Evolutionary conservation across 2,888 invertebrate genomes (phyloP), one percentile per base, ranked within the genome.

Genomic region (Myathropa florea): DNA sequence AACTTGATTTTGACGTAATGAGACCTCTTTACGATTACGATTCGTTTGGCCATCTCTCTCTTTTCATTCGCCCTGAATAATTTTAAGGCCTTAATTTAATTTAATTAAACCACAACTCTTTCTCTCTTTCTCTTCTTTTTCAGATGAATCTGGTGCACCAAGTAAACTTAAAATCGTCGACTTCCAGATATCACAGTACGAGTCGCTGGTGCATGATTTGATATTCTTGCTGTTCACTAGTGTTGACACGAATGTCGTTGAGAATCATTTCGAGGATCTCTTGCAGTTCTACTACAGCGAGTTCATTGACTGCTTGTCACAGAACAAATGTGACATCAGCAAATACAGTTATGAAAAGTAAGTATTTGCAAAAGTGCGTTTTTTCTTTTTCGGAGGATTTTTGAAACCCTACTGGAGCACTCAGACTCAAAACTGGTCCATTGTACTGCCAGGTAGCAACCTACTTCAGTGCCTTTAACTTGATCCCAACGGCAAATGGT

Each of bases 151-250:
- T 3, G 93, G 93, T 2, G 89, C 90, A n/a, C 93, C 94, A 0
- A 89, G 91, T 0, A 92, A 93, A 80, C 90, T 94, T 3, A 95
- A 94, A 91, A 93, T 95, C 60, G 92, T 95, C 0, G 95, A 95
- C 89, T 94, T 95, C 80, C 95, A 95, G 90, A 92, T 94, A 30
- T 93, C 94, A 57, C 90, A 93, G 14, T 94, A 94, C 78, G 92
- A 93, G 46, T 94, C 94, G 4, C 91, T 94, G 3, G 89, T 93
- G 0, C 93, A 94, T 24, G 95, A 95, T 89, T 89, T 95, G 14
- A 89, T 94, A 0, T 95, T 95, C 87, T 93, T 94, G 68, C 80
- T 95, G 7, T 93, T 94, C 39, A 93, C 94, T 0, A 95, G 95
- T 87, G 93, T 94, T 1, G 91, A 93, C 1, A 91, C 92, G 9